These are phyloP conservation scores for Caerostris darwini DNA, from an alignment of 1,140 invertebrate species.

Conservation along the genomic window DNA sequence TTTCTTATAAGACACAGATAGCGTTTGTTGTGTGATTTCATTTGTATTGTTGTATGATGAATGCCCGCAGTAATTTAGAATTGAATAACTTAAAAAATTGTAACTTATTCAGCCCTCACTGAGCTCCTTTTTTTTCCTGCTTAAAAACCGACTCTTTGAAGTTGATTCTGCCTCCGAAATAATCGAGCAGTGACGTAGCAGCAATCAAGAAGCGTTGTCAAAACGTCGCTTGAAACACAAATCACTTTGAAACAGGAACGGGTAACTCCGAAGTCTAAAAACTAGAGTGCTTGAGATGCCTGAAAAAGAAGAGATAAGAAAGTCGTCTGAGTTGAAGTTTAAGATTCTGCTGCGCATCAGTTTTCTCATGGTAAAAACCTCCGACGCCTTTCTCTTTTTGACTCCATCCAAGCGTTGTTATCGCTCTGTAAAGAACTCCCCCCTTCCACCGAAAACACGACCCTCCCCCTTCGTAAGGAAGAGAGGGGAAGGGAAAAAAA, in stretches of 20 bases:
- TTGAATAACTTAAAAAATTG: neutral
- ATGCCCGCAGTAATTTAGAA: too few species aligned
- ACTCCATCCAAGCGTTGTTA: conserved; percentile 57
- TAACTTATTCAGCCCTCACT: neutral
- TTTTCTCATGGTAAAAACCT: conserved; percentile 69
- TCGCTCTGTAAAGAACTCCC: conserved; percentile 48
- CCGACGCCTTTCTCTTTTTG: conserved; percentile 40
- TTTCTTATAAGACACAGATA: too few species aligned
- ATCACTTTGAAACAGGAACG: conserved; percentile 35
- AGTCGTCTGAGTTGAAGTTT: conserved; percentile 58
- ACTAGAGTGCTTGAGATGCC: conserved; percentile 33
- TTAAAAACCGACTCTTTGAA: neutral
- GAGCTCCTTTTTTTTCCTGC: neutral
- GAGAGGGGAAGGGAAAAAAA: conserved; percentile 8
- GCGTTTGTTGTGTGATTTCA: too few species aligned
- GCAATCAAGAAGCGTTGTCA: neutral
- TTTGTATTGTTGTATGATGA: too few species aligned
- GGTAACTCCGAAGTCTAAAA: conserved; percentile 43
- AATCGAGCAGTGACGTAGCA: neutral
- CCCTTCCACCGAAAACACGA: neutral
- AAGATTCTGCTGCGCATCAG: conserved; percentile 26
- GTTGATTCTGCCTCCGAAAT: neutral
- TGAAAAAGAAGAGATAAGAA: conserved; percentile 65
- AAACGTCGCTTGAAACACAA: conserved; percentile 35
- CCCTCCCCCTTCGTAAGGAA: neutral